Conservation (phyloP, 2,888 invertebrate genomes). For the Punctoribates punctum region DNA sequence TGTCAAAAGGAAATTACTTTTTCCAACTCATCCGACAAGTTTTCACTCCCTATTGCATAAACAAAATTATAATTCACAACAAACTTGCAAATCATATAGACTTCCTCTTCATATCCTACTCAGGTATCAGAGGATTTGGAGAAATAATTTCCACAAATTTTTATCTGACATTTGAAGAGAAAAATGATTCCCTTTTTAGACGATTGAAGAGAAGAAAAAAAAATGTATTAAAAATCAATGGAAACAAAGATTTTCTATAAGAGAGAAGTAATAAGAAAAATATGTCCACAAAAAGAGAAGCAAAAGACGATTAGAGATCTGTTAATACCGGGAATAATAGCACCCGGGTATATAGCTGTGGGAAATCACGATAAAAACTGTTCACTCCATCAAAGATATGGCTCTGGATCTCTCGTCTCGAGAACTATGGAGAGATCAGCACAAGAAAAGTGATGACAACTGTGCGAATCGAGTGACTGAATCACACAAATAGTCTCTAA, state of each 20-base stretch:
- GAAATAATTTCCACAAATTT: too few relatives aligned
- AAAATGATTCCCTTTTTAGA: too few relatives aligned
- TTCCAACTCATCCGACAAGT: too few relatives aligned
- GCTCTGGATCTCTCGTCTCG: neutral
- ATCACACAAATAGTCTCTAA: neutral
- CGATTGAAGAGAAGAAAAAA: too few relatives aligned
- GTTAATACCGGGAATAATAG: neutral
- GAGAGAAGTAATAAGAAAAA: neutral
- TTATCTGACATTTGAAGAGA: too few relatives aligned
- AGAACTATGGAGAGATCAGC: neutral
- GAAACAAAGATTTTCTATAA: neutral
- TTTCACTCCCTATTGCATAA: too few relatives aligned
- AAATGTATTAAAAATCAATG: too few relatives aligned
- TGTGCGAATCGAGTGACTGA: conserved; percentile 11
- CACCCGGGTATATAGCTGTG: neutral
- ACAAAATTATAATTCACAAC: too few relatives aligned
- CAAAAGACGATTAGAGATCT: neutral
- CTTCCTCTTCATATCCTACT: too few relatives aligned
- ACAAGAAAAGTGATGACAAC: neutral
- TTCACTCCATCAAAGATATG: conserved; percentile 4
- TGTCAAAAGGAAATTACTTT: too few relatives aligned
- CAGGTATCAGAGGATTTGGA: too few relatives aligned
- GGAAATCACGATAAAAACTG: conserved; percentile 31
- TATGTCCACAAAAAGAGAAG: neutral
- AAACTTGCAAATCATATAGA: too few relatives aligned